Evolutionary conservation across 2,797 vertebrate species (phyloP), one percentile per base, ranked within the genome.

Genomic region (Argyrosomus regius): DNA sequence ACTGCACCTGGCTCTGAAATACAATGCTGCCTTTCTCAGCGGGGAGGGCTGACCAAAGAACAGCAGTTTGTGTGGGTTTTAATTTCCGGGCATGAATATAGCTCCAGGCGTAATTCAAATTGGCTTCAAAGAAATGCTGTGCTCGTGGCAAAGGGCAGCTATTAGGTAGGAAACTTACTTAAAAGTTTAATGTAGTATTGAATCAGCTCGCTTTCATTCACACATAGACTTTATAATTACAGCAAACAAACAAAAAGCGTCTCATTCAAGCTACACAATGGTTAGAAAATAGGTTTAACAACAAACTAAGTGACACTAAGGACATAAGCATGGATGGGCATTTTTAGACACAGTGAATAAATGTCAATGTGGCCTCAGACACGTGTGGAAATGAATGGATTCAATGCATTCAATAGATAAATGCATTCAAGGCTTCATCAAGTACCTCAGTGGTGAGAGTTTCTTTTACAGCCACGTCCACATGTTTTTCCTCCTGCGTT

Each of bases 381-480:
- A 68, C n/a, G 12, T 52, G 31, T 82, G 53, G 17, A 65, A 78
- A 80, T 71, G 16, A 87, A 78, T 54, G 50, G 57, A 59, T 61
- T 3, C 8, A 43, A 24, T 43, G 35, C 35, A 35, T 35, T 35
- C 35, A 39, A 39, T 39, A 8, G 35, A 64, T 28, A 54, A 45
- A 63, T 41, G 26, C 14, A 50, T 24, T 53, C 13, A 17, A 48
- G 6, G 67, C 53, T 77, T 82, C 64, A 66, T 48, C 35, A 16
- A 57, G n/a, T 84, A 94, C 94, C 92, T 91, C 81, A 46, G 72
- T 57, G 46, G 57, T 24, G 35, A 48, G 49, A 18, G 68, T 52
- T 50, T 90, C 83, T 75, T 72, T 83, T 58, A 71, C 58, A 64
- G 63, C 41, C 53, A 35, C 54, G 1, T 81, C 65, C 17, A 45